Percentiles rank a stretch among this genome's conserved stretches.
phyloP scores from a whole-genome alignment of 2,113 vertebrate species.

The Dunckerocampus dactyliophorus region DNA sequence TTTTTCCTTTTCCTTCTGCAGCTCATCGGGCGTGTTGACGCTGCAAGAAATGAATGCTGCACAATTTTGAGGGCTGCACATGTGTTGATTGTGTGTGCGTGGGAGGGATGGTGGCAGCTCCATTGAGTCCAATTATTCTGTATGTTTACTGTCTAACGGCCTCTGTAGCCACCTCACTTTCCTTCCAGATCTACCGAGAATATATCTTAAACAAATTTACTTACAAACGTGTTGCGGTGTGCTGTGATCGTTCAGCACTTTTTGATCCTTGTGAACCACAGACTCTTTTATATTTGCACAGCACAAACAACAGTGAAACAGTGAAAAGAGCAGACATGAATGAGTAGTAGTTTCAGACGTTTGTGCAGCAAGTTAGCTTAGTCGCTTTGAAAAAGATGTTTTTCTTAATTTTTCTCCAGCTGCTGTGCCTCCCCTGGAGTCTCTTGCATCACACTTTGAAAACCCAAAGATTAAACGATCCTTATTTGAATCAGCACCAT shows the following conservation, averaged over 20 bases:
- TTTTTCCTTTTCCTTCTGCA: conserved; percentile 18
- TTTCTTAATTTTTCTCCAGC: too few species aligned
- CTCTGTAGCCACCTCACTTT: conserved; percentile 10
- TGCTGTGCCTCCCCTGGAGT: too few species aligned
- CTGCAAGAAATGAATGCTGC: background rate
- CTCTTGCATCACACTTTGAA: too few species aligned
- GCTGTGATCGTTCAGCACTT: background rate
- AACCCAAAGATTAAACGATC: too few species aligned
- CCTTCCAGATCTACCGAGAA: background rate
- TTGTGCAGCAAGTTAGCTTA: too few species aligned
- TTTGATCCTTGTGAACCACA: background rate
- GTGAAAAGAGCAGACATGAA: background rate
- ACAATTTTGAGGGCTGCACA: background rate
- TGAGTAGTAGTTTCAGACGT: background rate
- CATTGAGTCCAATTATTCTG: conserved; percentile 9
- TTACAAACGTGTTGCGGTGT: conserved; percentile 8
- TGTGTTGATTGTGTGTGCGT: conserved; percentile 8
- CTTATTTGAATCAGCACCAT: too few species aligned
- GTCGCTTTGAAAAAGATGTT: too few species aligned
- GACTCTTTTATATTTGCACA: background rate
- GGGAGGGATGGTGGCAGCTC: conserved; percentile 6
- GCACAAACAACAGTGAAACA: background rate
- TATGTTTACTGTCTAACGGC: conserved; percentile 15
- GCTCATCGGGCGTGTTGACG: conserved; percentile 5
- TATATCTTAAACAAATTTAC: conserved; percentile 2